Percentiles rank a stretch among this genome's conserved stretches.
Evolutionary conservation across 2,113 vertebrate genomes (phyloP).

Genomic region (Smithornis capensis): DNA sequence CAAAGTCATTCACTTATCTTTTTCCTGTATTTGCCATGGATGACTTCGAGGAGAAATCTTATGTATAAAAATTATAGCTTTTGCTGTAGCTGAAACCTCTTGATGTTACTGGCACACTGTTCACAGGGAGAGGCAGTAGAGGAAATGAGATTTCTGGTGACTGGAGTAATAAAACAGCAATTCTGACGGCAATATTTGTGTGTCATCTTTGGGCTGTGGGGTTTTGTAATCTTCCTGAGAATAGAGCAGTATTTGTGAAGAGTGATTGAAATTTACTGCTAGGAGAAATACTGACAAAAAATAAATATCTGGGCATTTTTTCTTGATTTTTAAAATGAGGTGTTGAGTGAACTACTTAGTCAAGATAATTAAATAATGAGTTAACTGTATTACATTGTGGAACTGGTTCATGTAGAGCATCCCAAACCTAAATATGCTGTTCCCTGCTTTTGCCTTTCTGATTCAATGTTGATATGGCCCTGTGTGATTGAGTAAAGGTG

Average conservation of each 20-base stretch:
- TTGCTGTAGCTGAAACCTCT: constrained; percentile 23
- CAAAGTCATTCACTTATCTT: not conserved
- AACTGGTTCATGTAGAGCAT: not conserved
- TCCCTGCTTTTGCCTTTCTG: not conserved
- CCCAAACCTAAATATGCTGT: not conserved
- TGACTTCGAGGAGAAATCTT: constrained; percentile 43
- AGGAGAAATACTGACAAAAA: not conserved
- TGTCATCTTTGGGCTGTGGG: not conserved
- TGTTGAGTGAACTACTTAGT: not conserved
- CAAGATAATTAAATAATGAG: not conserved
- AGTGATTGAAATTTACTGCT: not conserved
- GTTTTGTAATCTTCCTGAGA: not conserved
- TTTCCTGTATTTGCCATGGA: not conserved
- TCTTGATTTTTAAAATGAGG: not conserved
- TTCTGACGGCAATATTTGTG: not conserved
- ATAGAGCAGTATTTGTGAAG: not conserved
- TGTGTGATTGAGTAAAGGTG: not conserved
- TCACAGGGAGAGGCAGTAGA: not conserved
- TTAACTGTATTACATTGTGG: not conserved
- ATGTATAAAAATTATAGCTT: constrained; percentile 14
- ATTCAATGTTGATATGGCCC: not conserved
- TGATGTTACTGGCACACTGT: not conserved
- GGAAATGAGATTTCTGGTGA: not conserved
- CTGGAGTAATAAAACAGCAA: not conserved
- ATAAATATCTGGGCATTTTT: not conserved